Percentiles rank a stretch among this genome's conserved stretches.
These are phyloP conservation scores for Drosophila suboccidentalis DNA, from an alignment of 2,888 invertebrate genomes.

Conservation along the genomic window DNA sequence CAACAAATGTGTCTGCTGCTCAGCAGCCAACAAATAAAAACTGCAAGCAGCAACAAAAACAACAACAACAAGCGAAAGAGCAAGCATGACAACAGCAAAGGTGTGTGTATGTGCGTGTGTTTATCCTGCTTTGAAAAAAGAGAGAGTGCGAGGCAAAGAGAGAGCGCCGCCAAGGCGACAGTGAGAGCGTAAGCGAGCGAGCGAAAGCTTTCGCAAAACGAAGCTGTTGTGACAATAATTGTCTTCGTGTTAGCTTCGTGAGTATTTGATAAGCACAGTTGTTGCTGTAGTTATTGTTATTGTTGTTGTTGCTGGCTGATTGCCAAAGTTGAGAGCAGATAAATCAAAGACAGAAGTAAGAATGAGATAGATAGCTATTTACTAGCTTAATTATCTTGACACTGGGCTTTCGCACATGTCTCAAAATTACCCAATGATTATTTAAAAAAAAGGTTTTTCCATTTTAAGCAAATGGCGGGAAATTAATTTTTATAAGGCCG, in stretches of 20 bases:
- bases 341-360: slow-evolving; percentile 48
- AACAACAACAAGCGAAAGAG: slow-evolving; percentile 19
- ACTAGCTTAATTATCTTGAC: slow-evolving; percentile 28
- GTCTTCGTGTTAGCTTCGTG: slow-evolving; percentile 46
- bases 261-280: slow-evolving; percentile 47
- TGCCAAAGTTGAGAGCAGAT: slow-evolving; percentile 60
- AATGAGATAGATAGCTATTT: slow-evolving; percentile 9
- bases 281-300: slow-evolving; percentile 2
- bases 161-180: slow-evolving; percentile 2
- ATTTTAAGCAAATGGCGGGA: slow-evolving; percentile 33
- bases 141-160: slow-evolving; percentile 16
- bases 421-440: slow-evolving; percentile 13
- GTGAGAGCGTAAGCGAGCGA: slow-evolving; percentile 19
- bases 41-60: slow-evolving; percentile 27
- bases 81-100: slow-evolving; percentile 26
- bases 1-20: slow-evolving; percentile 38
- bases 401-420: slow-evolving; percentile 15
- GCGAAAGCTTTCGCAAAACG: slow-evolving; percentile 43
- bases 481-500: background rate
- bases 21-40: slow-evolving; percentile 53
- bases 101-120: slow-evolving; percentile 24
- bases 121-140: slow-evolving; percentile 50
- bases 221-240: slow-evolving; percentile 53
- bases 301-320: slow-evolving; percentile 12
- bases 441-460: background rate